Evolutionary conservation across 2,888 invertebrate species (phyloP).

Genomic region (Xestia sexstrigata): DNA sequence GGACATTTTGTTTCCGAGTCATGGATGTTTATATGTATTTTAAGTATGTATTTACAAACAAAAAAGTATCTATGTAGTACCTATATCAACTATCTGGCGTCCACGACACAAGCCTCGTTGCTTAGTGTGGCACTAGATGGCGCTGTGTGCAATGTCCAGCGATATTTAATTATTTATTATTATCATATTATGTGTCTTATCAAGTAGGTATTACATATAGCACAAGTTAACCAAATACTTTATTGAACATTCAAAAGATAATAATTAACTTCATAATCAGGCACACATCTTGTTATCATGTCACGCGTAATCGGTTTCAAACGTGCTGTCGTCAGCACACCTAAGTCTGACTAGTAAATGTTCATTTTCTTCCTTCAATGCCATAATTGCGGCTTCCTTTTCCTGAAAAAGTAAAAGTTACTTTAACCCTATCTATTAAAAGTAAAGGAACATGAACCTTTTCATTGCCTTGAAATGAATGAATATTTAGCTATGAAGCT

Average conservation of each 20-base stretch:
- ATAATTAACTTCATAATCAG: neutral
- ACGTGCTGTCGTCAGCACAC: slow-evolving; percentile 73
- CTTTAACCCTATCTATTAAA: neutral
- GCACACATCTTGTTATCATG: neutral
- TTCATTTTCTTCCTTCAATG: slow-evolving; percentile 88
- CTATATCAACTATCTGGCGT: too few species aligned
- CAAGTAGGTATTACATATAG: neutral
- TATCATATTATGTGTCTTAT: neutral
- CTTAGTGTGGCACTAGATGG: too few species aligned
- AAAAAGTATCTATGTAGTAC: too few species aligned
- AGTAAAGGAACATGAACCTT: slow-evolving; percentile 7
- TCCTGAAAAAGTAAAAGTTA: slow-evolving; percentile 76
- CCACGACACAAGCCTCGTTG: too few species aligned
- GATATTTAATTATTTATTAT: too few species aligned
- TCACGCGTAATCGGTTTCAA: slow-evolving; percentile 10
- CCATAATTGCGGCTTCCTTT: slow-evolving; percentile 86
- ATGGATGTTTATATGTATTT: too few species aligned
- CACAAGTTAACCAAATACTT: slow-evolving; percentile 22
- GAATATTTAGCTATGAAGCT: neutral
- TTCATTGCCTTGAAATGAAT: neutral
- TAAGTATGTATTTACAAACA: too few species aligned
- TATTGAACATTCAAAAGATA: slow-evolving; percentile 37
- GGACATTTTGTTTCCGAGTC: too few species aligned
- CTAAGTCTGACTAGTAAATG: slow-evolving; percentile 83
- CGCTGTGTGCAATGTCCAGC: too few species aligned